Percentiles rank a stretch among this genome's conserved stretches.
Conservation (phyloP, 2,888 invertebrate species). For the Dexiosoma caninum region DNA sequence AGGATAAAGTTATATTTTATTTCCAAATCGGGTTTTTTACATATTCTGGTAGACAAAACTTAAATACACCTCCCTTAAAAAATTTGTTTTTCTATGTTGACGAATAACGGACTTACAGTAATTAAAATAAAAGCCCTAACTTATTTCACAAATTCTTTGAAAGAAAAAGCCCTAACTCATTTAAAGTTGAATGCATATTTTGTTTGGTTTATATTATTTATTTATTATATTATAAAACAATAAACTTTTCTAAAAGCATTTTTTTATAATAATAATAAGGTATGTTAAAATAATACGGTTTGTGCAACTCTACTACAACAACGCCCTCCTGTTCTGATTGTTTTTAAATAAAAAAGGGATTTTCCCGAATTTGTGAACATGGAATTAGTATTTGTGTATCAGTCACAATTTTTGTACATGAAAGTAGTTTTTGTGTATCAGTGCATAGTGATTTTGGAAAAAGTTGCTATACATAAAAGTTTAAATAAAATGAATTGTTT, state of each 20-base stretch:
- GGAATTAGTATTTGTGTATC: background rate
- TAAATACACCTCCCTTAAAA: background rate
- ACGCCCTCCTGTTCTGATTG: background rate
- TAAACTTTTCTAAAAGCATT: background rate
- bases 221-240: background rate
- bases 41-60: background rate
- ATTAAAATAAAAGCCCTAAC: background rate
- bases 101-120: background rate
- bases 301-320: background rate
- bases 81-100: background rate
- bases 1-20: no score
- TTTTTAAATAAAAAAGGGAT: background rate
- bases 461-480: background rate
- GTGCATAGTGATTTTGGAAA: background rate
- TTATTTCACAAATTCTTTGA: background rate
- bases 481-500: no score
- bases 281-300: background rate
- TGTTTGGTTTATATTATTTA: background rate
- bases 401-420: background rate
- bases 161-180: background rate
- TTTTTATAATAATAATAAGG: background rate
- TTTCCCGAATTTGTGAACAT: background rate
- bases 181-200: background rate
- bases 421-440: background rate
- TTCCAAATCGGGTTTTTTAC: background rate